Evolutionary conservation across 2,113 vertebrate genomes (phyloP).

Genomic region (Notarius quadriscutis): DNA sequence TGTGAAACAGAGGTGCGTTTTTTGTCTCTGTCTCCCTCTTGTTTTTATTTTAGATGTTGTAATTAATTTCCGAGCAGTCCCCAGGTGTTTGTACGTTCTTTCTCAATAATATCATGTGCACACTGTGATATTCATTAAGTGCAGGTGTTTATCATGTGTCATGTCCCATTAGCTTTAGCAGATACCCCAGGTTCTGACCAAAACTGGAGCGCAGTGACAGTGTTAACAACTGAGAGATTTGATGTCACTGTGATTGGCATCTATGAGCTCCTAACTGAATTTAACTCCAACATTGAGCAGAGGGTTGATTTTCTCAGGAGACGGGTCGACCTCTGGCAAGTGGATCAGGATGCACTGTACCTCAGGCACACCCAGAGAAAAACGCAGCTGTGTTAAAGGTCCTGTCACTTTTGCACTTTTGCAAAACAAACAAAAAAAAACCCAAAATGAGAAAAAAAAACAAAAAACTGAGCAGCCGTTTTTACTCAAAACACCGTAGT

Average conservation of each 20-base stretch:
- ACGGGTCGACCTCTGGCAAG: conserved; percentile 14
- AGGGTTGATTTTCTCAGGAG: background rate
- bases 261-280: background rate
- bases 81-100: background rate
- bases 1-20: background rate
- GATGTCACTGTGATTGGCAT: background rate
- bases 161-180: background rate
- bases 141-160: background rate
- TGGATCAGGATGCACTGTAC: conserved; percentile 14
- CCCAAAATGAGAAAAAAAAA: background rate
- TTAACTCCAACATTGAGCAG: background rate
- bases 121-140: background rate
- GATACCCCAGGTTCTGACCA: background rate
- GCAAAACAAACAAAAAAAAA: background rate
- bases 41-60: background rate
- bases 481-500: background rate
- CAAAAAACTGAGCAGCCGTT: background rate
- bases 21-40: background rate
- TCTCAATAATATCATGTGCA: background rate
- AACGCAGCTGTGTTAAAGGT: background rate
- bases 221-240: background rate
- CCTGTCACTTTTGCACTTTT: background rate
- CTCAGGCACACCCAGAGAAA: conserved; percentile 20
- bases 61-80: background rate
- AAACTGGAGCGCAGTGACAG: background rate